These are phyloP conservation scores for roundworm (Caenorhabditis elegans) DNA, from an alignment of 1,140 invertebrate genomes.

Conservation along the genomic window DNA sequence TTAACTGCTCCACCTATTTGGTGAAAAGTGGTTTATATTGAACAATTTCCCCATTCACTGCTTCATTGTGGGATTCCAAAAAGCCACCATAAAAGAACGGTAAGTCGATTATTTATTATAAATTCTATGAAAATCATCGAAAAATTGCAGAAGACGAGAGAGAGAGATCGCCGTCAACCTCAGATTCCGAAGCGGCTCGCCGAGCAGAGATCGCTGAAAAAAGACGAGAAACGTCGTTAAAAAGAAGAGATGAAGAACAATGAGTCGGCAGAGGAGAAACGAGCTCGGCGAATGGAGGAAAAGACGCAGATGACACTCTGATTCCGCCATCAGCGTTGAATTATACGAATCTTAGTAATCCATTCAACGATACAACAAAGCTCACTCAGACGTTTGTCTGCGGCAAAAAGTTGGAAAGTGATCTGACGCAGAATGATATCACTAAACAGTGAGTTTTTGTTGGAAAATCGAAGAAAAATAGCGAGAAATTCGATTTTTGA, in stretches of 20 bases:
- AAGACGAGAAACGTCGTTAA: slow-evolving; percentile 73
- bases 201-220: slow-evolving; percentile 69
- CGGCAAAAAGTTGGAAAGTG: slow-evolving; percentile 87
- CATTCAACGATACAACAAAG: slow-evolving; percentile 94
- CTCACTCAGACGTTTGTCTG: slow-evolving; percentile 90
- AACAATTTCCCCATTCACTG: no score
- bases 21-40: no score
- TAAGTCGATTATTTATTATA: no score
- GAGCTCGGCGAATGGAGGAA: slow-evolving; percentile 80
- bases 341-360: slow-evolving; percentile 96
- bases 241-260: slow-evolving; percentile 80
- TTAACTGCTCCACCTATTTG: no score
- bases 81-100: no score
- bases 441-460: slow-evolving; percentile 78
- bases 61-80: no score
- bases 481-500: no score
- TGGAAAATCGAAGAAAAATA: no score
- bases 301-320: slow-evolving; percentile 69
- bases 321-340: slow-evolving; percentile 53
- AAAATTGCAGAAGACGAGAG: no score
- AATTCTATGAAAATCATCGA: no score
- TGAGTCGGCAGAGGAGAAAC: slow-evolving; percentile 93
- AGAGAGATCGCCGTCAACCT: no score
- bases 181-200: background rate
- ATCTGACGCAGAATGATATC: slow-evolving; percentile 79